A percentile compares a stretch with the other conserved stretches of the same genome.
These are phyloP conservation scores for Myathropa florea DNA, from an alignment of 2,888 invertebrate genomes.

Conservation along the genomic window DNA sequence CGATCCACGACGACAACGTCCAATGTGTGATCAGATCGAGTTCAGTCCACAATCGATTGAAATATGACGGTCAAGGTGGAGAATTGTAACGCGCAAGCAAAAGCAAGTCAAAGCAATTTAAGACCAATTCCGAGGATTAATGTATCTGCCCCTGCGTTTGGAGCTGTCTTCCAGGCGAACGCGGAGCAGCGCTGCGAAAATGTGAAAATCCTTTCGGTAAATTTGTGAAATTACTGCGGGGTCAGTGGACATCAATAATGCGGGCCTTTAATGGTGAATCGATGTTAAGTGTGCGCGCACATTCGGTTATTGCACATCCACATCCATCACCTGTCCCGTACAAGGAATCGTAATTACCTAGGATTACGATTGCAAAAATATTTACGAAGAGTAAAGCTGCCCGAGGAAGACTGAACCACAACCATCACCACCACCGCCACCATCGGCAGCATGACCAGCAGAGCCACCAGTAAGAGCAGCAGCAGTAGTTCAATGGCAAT, in stretches of 20 bases:
- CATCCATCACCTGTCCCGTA: slow-evolving; percentile 69
- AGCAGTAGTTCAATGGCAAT: slow-evolving; percentile 1
- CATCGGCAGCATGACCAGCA: background rate
- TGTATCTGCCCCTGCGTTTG: slow-evolving; percentile 5
- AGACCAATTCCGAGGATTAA: slow-evolving; percentile 52
- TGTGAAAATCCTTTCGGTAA: slow-evolving; percentile 50
- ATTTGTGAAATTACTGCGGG: slow-evolving; percentile 65
- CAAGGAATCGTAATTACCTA: slow-evolving; percentile 69
- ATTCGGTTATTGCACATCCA: slow-evolving; percentile 60
- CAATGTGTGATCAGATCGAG: slow-evolving; percentile 10
- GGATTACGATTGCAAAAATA: slow-evolving; percentile 67
- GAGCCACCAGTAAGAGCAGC: background rate
- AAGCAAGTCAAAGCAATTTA: slow-evolving; percentile 39
- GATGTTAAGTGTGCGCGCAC: slow-evolving; percentile 51
- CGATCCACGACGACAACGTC: too few species aligned
- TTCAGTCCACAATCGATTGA: slow-evolving; percentile 34
- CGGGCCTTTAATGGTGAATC: slow-evolving; percentile 64
- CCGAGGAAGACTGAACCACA: slow-evolving; percentile 7
- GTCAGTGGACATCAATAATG: slow-evolving; percentile 70
- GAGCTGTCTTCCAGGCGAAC: background rate
- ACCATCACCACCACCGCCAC: background rate
- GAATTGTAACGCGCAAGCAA: slow-evolving; percentile 48
- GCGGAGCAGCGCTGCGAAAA: too few species aligned
- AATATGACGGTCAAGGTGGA: slow-evolving; percentile 46
- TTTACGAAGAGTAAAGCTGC: slow-evolving; percentile 5